Base-by-base conservation (phyloP, 2,113 vertebrate genomes). In the Pteronura brasiliensis region DNA sequence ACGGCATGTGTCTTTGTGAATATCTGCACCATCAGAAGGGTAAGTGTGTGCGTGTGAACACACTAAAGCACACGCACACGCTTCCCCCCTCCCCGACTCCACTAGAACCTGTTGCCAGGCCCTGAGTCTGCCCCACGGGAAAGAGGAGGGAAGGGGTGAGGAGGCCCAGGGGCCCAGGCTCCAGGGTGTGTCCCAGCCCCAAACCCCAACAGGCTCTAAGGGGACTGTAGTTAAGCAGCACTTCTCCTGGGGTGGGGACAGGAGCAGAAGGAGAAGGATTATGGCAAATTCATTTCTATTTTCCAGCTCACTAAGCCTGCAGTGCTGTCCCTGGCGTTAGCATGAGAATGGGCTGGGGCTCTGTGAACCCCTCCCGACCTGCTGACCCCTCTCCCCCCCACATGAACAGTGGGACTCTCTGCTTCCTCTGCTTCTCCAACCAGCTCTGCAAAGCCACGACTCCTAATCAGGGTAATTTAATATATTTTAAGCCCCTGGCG, bases 391-490 rank as follows among this genome's bases (percentile, higher is more conserved):
- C 99, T 99, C 93, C 95, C 82, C 99, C 99, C 98, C 98, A 99
- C 98, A 98, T 99, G 99, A 99, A 99, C 99, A 99, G 99, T 98
- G 93, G 97, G 99, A 99, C 99, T 99, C 98, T 98, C 98, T 98
- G 99, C 98, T 98, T 98, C 98, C 98, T 98, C 98, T 98, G 98
- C 99, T 99, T 99, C 99, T 99, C 99, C 99, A 99, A 98, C 99
- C 99, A 99, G 99, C 99, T 99, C 98, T 99, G 99, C 99, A 99
- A 99, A 99, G 99, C 99, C 99, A 99, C 99, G 99, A 99, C 99
- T 99, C 99, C 99, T 99, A 99, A 99, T 99, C 99, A 99, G 99
- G 99, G 99, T 99, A 99, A 99, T 99, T 99, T 99, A 99, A 99
- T 99, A 99, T 99, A 99, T 99, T 99, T 99, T 99, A 99, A 99